These are phyloP conservation scores for Lepidonotus clava DNA, from an alignment of 2,888 invertebrate genomes.

Conservation along the genomic window DNA sequence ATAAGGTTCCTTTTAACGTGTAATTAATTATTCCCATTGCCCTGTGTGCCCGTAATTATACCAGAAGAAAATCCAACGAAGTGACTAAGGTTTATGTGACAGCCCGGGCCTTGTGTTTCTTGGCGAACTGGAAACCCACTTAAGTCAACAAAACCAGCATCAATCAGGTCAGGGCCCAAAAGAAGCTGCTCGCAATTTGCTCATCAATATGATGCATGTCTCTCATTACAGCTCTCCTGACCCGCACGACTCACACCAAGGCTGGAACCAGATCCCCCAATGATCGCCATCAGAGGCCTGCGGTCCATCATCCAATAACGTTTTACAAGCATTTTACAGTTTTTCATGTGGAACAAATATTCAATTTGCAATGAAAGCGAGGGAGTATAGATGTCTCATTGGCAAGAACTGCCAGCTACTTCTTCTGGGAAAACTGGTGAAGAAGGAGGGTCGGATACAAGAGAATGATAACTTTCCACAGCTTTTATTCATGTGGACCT, in stretches of 20 bases:
- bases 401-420: not conserved
- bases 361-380: not conserved
- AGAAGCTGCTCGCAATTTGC: not conserved
- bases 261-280: constrained; percentile 15
- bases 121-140: not conserved
- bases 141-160: not conserved
- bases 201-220: constrained; percentile 2
- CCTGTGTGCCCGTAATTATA: not conserved
- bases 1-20: not conserved
- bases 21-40: not conserved
- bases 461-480: too few relatives aligned
- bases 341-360: not conserved
- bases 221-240: not conserved
- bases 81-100: not conserved
- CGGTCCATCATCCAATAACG: not conserved
- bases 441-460: too few relatives aligned
- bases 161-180: not conserved
- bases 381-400: not conserved
- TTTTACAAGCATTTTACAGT: not conserved
- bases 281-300: not conserved
- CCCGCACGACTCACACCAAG: not conserved
- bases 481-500: too few relatives aligned
- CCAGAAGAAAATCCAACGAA: not conserved
- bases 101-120: not conserved
- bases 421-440: too few relatives aligned